Conservation (phyloP, 2,113 vertebrate genomes). For the Galbula dea region DNA sequence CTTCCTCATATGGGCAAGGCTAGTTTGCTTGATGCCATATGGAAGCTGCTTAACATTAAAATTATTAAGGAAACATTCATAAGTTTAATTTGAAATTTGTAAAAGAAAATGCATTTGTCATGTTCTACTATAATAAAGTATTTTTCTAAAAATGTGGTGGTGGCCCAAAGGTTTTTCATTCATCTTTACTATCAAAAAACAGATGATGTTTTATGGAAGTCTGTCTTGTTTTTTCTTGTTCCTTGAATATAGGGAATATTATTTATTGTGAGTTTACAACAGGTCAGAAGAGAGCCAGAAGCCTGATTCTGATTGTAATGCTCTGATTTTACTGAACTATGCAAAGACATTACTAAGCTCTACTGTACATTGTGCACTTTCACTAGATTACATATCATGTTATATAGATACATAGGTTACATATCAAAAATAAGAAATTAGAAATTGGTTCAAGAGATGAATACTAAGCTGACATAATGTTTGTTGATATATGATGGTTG, state of each 20-base stretch:
- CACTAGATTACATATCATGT: no score
- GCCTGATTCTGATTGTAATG: not conserved
- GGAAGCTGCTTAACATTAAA: not conserved
- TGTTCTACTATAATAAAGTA: not conserved
- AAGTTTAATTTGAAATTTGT: not conserved
- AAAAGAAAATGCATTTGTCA: not conserved
- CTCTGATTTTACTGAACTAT: not conserved
- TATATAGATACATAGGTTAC: no score
- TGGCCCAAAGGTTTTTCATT: not conserved
- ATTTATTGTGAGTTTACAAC: not conserved
- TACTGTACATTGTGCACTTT: not conserved
- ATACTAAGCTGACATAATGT: not conserved
- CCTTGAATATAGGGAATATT: not conserved
- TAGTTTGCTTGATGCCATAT: not conserved
- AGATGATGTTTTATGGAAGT: not conserved
- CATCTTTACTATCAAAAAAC: not conserved
- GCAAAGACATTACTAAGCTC: not conserved
- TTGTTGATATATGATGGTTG: not conserved
- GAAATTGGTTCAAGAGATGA: not conserved
- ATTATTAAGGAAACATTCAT: not conserved
- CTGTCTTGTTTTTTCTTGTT: not conserved
- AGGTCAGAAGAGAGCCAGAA: not conserved
- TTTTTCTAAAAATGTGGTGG: not conserved
- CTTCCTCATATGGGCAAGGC: not conserved
- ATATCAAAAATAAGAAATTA: not conserved